Evolutionary conservation across 2,113 vertebrate species (phyloP).

Genomic region (Callipepla squamata): DNA sequence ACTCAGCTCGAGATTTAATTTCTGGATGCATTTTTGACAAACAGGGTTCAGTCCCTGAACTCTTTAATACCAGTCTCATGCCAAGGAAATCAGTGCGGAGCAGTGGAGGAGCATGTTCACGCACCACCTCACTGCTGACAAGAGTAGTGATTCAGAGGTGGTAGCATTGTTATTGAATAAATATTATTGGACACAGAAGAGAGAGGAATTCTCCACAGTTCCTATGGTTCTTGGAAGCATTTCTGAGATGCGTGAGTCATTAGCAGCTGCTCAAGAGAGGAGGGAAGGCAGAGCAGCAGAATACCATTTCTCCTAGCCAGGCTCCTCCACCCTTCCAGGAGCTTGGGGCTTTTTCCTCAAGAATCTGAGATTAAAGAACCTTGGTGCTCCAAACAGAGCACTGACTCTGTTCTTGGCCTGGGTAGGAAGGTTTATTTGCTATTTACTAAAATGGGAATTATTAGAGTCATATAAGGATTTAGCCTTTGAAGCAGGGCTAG

Average conservation of each 20-base stretch:
- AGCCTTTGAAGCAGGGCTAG: background rate
- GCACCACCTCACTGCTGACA: background rate
- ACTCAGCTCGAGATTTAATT: constrained; percentile 22
- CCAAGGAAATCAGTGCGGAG: background rate
- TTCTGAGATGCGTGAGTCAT: constrained; percentile 63
- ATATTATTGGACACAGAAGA: background rate
- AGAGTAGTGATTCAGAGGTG: constrained; percentile 25
- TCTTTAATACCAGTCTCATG: background rate
- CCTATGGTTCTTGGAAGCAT: constrained; percentile 20
- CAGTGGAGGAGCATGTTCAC: background rate
- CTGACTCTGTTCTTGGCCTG: background rate
- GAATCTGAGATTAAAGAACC: background rate
- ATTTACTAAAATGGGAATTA: background rate
- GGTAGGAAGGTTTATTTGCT: background rate
- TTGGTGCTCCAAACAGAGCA: background rate
- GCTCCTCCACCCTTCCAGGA: constrained; percentile 14
- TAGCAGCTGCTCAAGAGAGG: constrained; percentile 19
- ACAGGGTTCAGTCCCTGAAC: background rate
- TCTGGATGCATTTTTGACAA: background rate
- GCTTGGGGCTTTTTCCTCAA: background rate
- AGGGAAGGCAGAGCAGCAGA: background rate
- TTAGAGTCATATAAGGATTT: background rate
- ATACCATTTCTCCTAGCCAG: background rate
- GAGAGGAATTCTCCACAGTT: constrained; percentile 36
- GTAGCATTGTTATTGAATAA: constrained; percentile 29